Percentiles rank a stretch among this genome's conserved stretches.
Evolutionary conservation across 1,140 invertebrate species (phyloP).

Genomic region (Hylaeus volcanicus): DNA sequence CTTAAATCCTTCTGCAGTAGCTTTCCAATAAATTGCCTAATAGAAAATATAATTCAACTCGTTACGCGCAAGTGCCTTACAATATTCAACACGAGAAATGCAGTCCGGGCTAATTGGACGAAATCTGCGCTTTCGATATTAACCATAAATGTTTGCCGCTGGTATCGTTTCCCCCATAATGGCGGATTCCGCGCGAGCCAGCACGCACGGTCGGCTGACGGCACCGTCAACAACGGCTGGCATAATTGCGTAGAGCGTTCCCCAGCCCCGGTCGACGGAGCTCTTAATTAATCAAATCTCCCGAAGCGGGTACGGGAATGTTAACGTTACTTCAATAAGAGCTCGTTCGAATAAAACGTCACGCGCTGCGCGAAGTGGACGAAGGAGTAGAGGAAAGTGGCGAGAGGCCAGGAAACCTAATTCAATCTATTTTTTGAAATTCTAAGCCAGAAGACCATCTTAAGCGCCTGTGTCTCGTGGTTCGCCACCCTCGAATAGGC

Average conservation of each 20-base stretch:
- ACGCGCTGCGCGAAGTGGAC: neutral
- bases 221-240: neutral
- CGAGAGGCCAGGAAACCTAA: neutral
- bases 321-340: conserved; percentile 36
- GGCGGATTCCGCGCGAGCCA: neutral
- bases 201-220: neutral
- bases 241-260: conserved; percentile 17
- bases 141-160: conserved; percentile 2
- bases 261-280: conserved; percentile 29
- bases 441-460: no score
- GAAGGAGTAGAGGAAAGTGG: neutral
- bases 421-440: no score
- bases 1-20: no score
- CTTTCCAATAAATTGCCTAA: no score
- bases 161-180: neutral
- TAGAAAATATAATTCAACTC: no score
- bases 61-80: no score
- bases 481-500: neutral
- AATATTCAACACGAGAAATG: no score
- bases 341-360: neutral
- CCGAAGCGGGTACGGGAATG: conserved; percentile 23
- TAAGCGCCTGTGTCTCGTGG: conserved; percentile 12
- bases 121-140: no score
- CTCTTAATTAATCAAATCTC: conserved; percentile 62
- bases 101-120: no score